These are phyloP conservation scores for Palythoa caribaeorum DNA, from an alignment of 92 coral and sea anemone species.

Conservation along the genomic window DNA sequence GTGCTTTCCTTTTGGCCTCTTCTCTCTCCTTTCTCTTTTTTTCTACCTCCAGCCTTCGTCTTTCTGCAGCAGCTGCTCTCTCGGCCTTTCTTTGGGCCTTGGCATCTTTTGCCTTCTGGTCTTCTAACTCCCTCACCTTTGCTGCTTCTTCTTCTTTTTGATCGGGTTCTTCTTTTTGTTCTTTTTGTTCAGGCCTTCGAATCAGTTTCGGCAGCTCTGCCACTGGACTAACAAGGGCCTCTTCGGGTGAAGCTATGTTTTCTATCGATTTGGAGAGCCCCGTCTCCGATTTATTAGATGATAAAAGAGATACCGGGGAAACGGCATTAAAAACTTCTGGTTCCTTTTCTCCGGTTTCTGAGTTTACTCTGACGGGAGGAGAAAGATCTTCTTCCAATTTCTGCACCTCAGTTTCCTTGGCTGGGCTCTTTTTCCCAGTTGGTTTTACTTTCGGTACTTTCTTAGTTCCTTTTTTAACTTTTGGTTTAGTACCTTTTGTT, in stretches of 20 bases:
- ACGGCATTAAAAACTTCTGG: slow-evolving; percentile 47
- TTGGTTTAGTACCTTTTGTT: slow-evolving; percentile 51
- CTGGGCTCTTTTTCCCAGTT: slow-evolving; percentile 51
- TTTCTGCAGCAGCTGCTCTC: slow-evolving; percentile 98
- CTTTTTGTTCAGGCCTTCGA: slow-evolving; percentile 69
- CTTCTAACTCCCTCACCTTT: slow-evolving; percentile 55
- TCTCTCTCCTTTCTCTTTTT: slow-evolving; percentile 95
- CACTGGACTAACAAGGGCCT: slow-evolving; percentile 32
- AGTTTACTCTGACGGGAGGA: slow-evolving; percentile 76
- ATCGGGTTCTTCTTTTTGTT: slow-evolving; percentile 52
- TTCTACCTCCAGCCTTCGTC: slow-evolving; percentile 94
- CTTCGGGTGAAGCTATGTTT: slow-evolving; percentile 51
- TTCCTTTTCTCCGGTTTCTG: slow-evolving; percentile 92
- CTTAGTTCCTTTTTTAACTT: slow-evolving; percentile 10
- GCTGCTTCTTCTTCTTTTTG: slow-evolving; percentile 58
- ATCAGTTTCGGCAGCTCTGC: slow-evolving; percentile 72
- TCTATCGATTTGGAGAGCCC: slow-evolving; percentile 65
- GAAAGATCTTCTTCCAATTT: slow-evolving; percentile 49
- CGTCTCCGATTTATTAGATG: slow-evolving; percentile 57
- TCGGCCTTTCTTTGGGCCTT: slow-evolving; percentile 91
- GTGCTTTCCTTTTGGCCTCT: slow-evolving; percentile 84
- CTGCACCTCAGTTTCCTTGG: slow-evolving; percentile 9
- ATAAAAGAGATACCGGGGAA: slow-evolving; percentile 54
- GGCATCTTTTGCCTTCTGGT: slow-evolving; percentile 79
- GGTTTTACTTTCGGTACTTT: slow-evolving; percentile 39